These are phyloP conservation scores for Microctenopoma stevenorrisi DNA, from an alignment of 2,797 vertebrate species.

Conservation along the genomic window DNA sequence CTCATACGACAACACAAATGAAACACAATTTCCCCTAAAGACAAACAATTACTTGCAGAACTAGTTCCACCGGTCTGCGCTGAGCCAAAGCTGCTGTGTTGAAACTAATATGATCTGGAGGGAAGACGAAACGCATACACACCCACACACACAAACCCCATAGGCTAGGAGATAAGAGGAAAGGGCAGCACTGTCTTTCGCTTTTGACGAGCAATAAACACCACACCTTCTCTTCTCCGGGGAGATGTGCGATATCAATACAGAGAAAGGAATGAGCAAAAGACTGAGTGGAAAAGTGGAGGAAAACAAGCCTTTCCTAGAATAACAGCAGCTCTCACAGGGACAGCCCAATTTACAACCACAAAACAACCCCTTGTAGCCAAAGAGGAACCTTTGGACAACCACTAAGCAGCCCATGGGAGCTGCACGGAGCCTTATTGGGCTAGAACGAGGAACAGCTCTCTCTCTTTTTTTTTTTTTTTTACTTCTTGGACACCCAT, in stretches of 20 bases:
- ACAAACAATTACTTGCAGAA: constrained; percentile 70
- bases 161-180: constrained; percentile 41
- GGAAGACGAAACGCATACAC: constrained; percentile 33
- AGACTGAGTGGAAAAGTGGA: constrained; percentile 55
- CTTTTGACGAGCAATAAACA: constrained; percentile 68
- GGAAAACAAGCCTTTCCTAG: constrained; percentile 76
- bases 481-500: constrained; percentile 7
- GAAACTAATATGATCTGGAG: constrained; percentile 64
- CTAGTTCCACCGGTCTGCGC: constrained; percentile 70
- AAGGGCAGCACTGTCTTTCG: constrained; percentile 63
- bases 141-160: constrained; percentile 23
- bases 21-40: constrained; percentile 55
- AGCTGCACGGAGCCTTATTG: constrained; percentile 50
- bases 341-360: constrained; percentile 79
- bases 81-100: constrained; percentile 55
- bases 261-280: constrained; percentile 38
- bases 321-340: constrained; percentile 78
- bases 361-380: constrained; percentile 78
- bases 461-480: background rate
- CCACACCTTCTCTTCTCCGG: constrained; percentile 56
- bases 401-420: constrained; percentile 66
- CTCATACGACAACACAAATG: constrained; percentile 7
- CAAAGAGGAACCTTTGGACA: constrained; percentile 73
- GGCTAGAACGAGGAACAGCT: constrained; percentile 32
- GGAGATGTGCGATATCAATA: constrained; percentile 69